Evolutionary conservation across 2,113 vertebrate species (phyloP).

Genomic region (Condylura cristata): DNA sequence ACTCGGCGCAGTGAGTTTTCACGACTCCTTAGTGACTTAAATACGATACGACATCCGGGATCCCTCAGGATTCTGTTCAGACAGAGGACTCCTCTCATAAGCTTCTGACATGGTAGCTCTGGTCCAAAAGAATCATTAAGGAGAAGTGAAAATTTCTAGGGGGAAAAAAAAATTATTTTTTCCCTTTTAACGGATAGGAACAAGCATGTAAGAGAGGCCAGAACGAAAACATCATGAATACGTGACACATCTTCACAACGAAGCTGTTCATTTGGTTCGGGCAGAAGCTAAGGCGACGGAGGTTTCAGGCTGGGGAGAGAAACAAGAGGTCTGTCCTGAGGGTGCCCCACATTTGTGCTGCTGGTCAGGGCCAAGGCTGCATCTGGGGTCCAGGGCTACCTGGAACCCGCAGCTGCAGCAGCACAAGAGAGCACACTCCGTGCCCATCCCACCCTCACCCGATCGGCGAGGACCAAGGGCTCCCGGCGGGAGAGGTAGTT

Average conservation of each 20-base stretch:
- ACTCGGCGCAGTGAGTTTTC: not conserved
- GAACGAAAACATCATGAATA: not conserved
- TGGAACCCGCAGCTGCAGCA: too few relatives aligned
- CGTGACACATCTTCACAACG: not conserved
- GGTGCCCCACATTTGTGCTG: accelerated
- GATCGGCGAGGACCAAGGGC: not conserved
- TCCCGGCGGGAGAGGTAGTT: not conserved
- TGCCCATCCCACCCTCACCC: not conserved
- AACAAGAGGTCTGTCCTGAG: not conserved
- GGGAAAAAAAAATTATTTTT: not conserved
- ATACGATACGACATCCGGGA: not conserved
- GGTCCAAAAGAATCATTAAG: not conserved
- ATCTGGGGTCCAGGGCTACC: too few relatives aligned
- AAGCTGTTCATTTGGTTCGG: not conserved
- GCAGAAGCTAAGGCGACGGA: not conserved
- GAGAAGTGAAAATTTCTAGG: not conserved
- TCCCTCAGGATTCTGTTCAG: not conserved
- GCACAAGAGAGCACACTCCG: not conserved
- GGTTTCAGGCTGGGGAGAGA: not conserved
- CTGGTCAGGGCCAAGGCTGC: not conserved
- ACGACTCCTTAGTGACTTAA: not conserved
- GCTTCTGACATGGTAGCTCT: not conserved
- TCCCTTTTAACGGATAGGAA: not conserved
- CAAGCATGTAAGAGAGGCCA: not conserved
- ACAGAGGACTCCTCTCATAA: not conserved